Conservation (phyloP, 2,113 vertebrate species). For the Genyomyrus donnyi region DNA sequence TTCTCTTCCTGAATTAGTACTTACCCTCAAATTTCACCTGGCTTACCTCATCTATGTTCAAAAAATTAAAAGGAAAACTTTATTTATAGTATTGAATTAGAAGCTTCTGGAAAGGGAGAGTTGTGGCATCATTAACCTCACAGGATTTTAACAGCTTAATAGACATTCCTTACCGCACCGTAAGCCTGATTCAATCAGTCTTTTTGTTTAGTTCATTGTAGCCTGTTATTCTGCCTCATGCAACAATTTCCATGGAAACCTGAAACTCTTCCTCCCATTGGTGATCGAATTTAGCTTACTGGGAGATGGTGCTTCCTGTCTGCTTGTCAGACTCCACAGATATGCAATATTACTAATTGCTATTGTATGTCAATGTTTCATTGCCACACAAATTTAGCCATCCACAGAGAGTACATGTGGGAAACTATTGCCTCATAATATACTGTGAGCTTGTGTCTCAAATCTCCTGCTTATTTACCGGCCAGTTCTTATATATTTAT, state of each 20-base stretch:
- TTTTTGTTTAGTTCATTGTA: slow-evolving; percentile 16
- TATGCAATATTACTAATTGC: slow-evolving; percentile 9
- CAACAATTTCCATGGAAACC: slow-evolving; percentile 30
- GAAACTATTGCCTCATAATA: background rate
- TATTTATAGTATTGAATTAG: background rate
- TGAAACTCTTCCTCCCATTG: slow-evolving; percentile 9
- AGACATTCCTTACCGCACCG: slow-evolving; percentile 22
- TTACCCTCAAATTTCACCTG: background rate
- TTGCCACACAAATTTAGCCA: background rate
- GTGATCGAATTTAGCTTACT: slow-evolving; percentile 6
- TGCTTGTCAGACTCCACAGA: slow-evolving; percentile 14
- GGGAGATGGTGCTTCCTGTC: slow-evolving; percentile 12
- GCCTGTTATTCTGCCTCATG: slow-evolving; percentile 23
- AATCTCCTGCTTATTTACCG: background rate
- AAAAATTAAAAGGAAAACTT: background rate
- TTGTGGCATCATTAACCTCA: slow-evolving; percentile 18
- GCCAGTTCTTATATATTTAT: slow-evolving; percentile 17
- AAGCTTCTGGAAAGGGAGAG: background rate
- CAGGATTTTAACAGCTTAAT: slow-evolving; percentile 30
- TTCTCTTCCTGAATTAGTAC: background rate
- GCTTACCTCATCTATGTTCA: background rate
- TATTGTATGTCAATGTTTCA: background rate
- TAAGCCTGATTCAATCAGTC: slow-evolving; percentile 16
- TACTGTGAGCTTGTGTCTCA: background rate
- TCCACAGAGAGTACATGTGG: background rate